Evolutionary conservation across 2,888 invertebrate genomes (phyloP), one percentile per base, ranked within the genome.

Genomic region (Ophion obscuratus): DNA sequence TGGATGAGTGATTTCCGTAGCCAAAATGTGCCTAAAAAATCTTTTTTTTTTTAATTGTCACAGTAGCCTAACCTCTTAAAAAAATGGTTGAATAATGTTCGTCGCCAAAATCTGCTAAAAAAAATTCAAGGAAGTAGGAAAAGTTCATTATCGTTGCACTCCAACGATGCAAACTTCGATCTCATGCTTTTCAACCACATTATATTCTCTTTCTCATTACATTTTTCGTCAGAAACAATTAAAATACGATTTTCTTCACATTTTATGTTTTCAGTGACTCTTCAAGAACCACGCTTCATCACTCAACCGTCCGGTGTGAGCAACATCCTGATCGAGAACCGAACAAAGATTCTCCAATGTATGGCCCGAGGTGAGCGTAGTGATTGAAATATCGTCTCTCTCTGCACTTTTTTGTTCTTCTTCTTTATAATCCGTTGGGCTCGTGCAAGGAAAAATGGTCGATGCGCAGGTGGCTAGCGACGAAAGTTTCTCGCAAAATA

Each of bases 321-420:
- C 91, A 97, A 97, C 93, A 97, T 98, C 92, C 97, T 98, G 89
- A 96, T 97, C 94, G 97, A 98, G 95, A 98, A 98, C 93, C 96
- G 97, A 85, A 97, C 97, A 71, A 99, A 99, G 96, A 97, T 98
- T 94, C 95, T 99, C 89, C 98, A 98, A 94, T 99, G 99, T 95
- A 97, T 97, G 94, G 98, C 98, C 24, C 96, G 97, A 93, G 98
- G 98, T 97, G 95, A 93, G 89, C 47, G 47, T 91, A 44, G 24
- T 59, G 67, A 78, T 59, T 70, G 3, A 59, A 71, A n/a, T 17
- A 47, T 6, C 20, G 62, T 53, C 20, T 27, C 5, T 2, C 11
- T 81, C 61, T 61, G 27, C 27, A 14, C 70, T 66, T 66, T 71
- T 61, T 76, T 66, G 31, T 71, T 10, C 11, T 70, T 11, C 20